Evolutionary conservation across 2,113 vertebrate genomes (phyloP), one percentile per base, ranked within the genome.

Genomic region (Phylloscopus trochiloides): DNA sequence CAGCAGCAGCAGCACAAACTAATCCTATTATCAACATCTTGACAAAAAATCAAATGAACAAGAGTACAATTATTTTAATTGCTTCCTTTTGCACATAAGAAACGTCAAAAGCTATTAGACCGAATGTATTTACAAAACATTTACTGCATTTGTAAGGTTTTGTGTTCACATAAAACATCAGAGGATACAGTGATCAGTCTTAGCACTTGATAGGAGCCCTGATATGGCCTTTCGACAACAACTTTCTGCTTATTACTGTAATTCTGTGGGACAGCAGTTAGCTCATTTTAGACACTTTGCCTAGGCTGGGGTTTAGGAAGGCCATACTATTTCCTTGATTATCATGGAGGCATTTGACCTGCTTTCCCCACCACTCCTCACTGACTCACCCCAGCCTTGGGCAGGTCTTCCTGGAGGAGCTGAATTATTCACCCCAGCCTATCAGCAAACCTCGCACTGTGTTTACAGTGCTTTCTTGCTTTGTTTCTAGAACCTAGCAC

Each of bases 41-140:
- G 95, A 96, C 91, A 93, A 95, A 92, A 86, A 86, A 95, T 86
- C 94, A 93, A 93, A 67, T 43, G 63, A 95, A 80, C 52, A 77
- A 90, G 94, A 70, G 51, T 51, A 71, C 90, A 97, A 94, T 95
- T 90, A 70, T 92, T 96, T 97, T 96, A 97, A 97, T 96, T 93
- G 40, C 95, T 96, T 96, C 93, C 89, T 94, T 87, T 76, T 79
- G 45, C 90, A 86, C 74, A 70, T 61, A 89, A 88, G 45, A 31
- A 52, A 82, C 50, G 88, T 84, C 93, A 92, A 90, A 92, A 92
- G 47, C 63, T 90, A 72, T 96, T 90, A 96, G 36, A 68, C 68
- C 52, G 84, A 83, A 81, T 61, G 32, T 94, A 74, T 95, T 94
- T 94, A 77, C 92, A 74, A 96, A 97, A 97, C 88, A 88, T 90